Evolutionary conservation across 2,888 invertebrate species (phyloP).

Genomic region (Adelognathus sp.): DNA sequence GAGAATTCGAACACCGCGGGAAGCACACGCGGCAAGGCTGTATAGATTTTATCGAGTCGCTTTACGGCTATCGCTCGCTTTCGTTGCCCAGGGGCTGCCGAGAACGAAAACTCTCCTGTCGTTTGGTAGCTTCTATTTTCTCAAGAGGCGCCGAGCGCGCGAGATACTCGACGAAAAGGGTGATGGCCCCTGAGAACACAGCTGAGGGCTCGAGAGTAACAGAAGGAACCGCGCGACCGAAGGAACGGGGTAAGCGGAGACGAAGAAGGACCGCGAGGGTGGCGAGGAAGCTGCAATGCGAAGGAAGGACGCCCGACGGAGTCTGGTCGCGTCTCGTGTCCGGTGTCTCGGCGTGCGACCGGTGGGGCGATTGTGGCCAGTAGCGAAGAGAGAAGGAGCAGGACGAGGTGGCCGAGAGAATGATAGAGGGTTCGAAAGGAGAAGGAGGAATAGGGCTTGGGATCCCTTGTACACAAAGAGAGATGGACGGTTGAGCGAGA

Average conservation of each 20-base stretch:
- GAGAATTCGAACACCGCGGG: background rate
- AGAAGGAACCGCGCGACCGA: slow-evolving; percentile 52
- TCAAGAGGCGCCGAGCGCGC: slow-evolving; percentile 26
- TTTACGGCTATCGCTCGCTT: background rate
- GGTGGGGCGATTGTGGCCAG: slow-evolving; percentile 79
- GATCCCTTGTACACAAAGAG: slow-evolving; percentile 77
- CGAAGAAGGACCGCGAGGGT: slow-evolving; percentile 27
- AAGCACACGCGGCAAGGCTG: slow-evolving; percentile 2
- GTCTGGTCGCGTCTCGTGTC: slow-evolving; percentile 78
- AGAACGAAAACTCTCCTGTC: slow-evolving; percentile 21
- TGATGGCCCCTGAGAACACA: slow-evolving; percentile 36
- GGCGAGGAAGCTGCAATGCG: slow-evolving; percentile 64
- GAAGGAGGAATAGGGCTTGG: slow-evolving; percentile 68
- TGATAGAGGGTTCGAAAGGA: slow-evolving; percentile 67
- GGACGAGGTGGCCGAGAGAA: slow-evolving; percentile 49
- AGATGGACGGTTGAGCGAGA: slow-evolving; percentile 8
- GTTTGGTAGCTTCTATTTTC: slow-evolving; percentile 56
- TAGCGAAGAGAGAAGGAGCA: slow-evolving; percentile 69
- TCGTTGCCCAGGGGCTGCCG: background rate
- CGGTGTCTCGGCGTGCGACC: slow-evolving; percentile 78
- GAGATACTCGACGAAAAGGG: slow-evolving; percentile 31
- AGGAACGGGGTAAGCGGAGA: slow-evolving; percentile 69
- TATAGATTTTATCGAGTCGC: slow-evolving; percentile 33
- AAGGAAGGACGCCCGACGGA: slow-evolving; percentile 40
- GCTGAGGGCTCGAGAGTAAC: slow-evolving; percentile 15